Percentiles rank a stretch among this genome's conserved stretches.
These are phyloP conservation scores for Isurus oxyrinchus DNA, from an alignment of 2,113 vertebrate species.

Conservation along the genomic window DNA sequence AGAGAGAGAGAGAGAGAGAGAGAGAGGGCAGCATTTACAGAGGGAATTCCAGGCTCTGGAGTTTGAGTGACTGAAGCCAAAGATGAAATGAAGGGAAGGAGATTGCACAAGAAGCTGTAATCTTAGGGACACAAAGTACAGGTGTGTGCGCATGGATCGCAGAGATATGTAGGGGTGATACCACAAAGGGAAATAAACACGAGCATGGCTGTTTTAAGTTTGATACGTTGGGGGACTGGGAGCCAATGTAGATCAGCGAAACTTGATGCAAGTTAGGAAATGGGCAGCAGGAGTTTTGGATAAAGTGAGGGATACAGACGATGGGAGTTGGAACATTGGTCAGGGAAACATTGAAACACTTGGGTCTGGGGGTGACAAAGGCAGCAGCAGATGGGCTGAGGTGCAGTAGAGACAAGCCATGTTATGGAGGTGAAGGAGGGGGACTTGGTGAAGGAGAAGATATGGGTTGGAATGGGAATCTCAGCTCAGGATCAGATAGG, in stretches of 20 bases:
- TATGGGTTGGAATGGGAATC: background rate
- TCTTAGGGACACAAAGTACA: background rate
- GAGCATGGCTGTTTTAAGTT: background rate
- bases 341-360: background rate
- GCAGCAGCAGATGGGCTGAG: background rate
- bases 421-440: no score
- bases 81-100: background rate
- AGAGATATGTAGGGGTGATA: background rate
- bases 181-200: background rate
- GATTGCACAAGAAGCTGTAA: background rate
- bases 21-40: background rate
- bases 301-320: background rate
- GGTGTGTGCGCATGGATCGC: background rate
- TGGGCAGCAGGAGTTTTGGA: background rate
- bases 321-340: background rate
- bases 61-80: background rate
- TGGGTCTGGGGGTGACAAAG: background rate
- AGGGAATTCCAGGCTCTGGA: background rate
- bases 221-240: background rate
- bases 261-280: background rate
- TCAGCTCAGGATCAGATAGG: background rate
- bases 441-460: background rate
- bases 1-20: background rate
- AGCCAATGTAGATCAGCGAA: background rate
- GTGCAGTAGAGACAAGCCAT: background rate